These are phyloP conservation scores for Xanthia togata DNA, from an alignment of 2,888 invertebrate species.

Conservation along the genomic window DNA sequence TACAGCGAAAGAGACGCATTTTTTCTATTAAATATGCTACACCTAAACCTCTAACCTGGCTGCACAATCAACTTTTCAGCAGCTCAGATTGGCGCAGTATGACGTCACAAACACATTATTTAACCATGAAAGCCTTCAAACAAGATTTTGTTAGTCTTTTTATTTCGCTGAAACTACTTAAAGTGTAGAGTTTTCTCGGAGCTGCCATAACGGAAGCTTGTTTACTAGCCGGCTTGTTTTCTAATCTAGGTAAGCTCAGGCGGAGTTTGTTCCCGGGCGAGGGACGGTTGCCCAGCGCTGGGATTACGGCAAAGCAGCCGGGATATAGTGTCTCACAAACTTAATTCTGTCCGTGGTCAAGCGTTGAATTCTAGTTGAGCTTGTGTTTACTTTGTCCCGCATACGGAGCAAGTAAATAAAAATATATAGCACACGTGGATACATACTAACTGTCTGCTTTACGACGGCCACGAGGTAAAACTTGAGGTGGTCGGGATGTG, in stretches of 20 bases:
- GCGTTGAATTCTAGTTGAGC: constrained; percentile 57
- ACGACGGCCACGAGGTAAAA: constrained; percentile 20
- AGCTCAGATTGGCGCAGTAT: constrained; percentile 46
- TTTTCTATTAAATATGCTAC: not conserved
- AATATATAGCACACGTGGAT: constrained; percentile 32
- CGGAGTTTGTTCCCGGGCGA: constrained; percentile 48
- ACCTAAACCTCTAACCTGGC: constrained; percentile 1
- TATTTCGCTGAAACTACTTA: constrained; percentile 43
- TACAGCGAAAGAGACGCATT: not conserved
- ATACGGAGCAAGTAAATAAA: constrained; percentile 37
- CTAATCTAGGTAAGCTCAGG: constrained; percentile 63
- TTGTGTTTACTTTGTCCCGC: constrained; percentile 47
- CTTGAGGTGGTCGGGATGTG: not conserved
- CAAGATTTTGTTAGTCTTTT: constrained; percentile 40
- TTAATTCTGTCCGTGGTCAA: constrained; percentile 62
- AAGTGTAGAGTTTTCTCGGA: constrained; percentile 31
- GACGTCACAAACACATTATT: constrained; percentile 49
- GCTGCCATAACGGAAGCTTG: constrained; percentile 50
- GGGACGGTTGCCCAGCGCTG: constrained; percentile 56
- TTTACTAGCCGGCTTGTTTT: constrained; percentile 49
- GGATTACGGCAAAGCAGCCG: constrained; percentile 56
- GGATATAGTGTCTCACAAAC: constrained; percentile 57
- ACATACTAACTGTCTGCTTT: constrained; percentile 35
- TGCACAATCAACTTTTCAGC: constrained; percentile 16
- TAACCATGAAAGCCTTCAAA: constrained; percentile 42